These are phyloP conservation scores for Syngnathoides biaculeatus DNA, from an alignment of 2,113 vertebrate genomes.

Conservation along the genomic window DNA sequence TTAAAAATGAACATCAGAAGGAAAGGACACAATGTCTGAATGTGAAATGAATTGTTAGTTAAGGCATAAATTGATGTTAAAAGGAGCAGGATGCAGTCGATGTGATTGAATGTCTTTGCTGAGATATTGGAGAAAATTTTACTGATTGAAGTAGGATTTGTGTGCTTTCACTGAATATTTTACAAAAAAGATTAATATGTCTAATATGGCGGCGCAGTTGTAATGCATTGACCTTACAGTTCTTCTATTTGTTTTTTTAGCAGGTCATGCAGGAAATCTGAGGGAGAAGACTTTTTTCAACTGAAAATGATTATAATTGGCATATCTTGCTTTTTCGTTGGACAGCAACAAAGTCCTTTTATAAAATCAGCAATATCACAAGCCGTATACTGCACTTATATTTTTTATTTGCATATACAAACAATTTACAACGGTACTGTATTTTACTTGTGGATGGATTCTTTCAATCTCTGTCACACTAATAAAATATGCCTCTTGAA, in stretches of 20 bases:
- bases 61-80: conserved; percentile 1
- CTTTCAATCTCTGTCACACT: conserved; percentile 4
- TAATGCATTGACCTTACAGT: no score
- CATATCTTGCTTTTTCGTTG: not conserved
- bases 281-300: no score
- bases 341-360: not conserved
- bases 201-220: no score
- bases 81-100: conserved; percentile 15
- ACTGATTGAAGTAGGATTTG: not conserved
- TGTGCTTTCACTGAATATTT: not conserved
- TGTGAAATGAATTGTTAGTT: conserved; percentile 30
- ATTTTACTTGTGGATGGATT: not conserved
- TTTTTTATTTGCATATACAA: not conserved
- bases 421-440: no score
- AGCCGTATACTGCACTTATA: not conserved
- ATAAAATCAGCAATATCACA: not conserved
- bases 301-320: not conserved
- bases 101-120: not conserved
- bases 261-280: not conserved
- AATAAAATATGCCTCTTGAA: conserved; percentile 23
- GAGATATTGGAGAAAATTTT: not conserved
- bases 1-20: conserved; percentile 21
- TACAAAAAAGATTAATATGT: not conserved
- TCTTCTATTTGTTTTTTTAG: no score
- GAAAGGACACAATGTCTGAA: conserved; percentile 30